Conservation (phyloP, 2,113 vertebrate genomes). For the Australoheros scitulus region DNA sequence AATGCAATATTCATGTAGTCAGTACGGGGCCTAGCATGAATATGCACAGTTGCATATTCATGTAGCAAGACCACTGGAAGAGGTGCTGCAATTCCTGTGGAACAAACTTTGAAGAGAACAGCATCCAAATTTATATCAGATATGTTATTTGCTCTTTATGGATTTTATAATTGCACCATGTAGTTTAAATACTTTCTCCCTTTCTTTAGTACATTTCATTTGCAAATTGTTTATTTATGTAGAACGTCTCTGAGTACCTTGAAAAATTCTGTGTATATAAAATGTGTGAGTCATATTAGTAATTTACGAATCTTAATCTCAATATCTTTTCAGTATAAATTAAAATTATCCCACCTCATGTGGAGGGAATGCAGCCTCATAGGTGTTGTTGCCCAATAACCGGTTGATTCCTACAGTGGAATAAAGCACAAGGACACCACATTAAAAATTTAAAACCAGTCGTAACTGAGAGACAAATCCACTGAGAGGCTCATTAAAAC, state of each 20-base stretch:
- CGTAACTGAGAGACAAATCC: constrained; percentile 20
- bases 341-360: constrained; percentile 86
- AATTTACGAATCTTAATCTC: neutral
- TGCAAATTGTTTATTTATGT: neutral
- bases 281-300: neutral
- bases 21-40: neutral
- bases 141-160: neutral
- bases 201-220: neutral
- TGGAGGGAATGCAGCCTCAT: constrained; percentile 96
- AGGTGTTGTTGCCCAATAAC: constrained; percentile 91
- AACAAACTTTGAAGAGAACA: neutral
- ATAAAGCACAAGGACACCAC: constrained; percentile 32
- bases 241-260: neutral
- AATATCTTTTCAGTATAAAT: neutral
- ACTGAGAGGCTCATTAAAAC: constrained; percentile 19
- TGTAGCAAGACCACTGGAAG: neutral
- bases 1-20: neutral
- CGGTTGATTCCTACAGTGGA: constrained; percentile 89
- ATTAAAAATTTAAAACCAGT: constrained; percentile 25
- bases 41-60: neutral
- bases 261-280: neutral
- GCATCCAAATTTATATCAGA: neutral
- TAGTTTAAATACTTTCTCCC: neutral
- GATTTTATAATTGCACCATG: neutral
- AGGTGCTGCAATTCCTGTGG: neutral